A percentile compares a stretch with the other conserved stretches of the same genome.
phyloP scores from a whole-genome alignment of 2,797 vertebrate species.

The Acanthis flammea region DNA sequence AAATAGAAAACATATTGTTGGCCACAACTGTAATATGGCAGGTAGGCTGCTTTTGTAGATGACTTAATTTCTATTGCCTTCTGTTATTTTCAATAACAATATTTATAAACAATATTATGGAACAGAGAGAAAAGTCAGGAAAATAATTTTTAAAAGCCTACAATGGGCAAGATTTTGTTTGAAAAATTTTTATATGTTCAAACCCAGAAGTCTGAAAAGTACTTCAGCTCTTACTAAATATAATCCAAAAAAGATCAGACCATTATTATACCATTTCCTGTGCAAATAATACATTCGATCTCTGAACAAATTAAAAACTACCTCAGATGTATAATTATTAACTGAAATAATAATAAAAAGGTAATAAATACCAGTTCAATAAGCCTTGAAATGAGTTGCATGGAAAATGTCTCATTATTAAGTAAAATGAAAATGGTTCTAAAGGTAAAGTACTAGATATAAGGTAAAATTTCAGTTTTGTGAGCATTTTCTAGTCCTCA shows the following conservation, averaged over 20 bases:
- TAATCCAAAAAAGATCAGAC: background rate
- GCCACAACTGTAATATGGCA: background rate
- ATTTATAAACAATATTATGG: background rate
- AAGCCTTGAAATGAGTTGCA: background rate
- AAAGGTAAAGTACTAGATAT: background rate
- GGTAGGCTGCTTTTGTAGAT: background rate
- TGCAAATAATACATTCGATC: background rate
- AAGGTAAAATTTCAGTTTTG: background rate
- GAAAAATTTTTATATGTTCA: background rate
- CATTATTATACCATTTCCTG: background rate
- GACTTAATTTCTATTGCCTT: background rate
- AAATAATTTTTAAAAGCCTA: background rate
- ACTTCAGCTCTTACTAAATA: background rate
- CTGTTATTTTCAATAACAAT: background rate
- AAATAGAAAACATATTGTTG: background rate
- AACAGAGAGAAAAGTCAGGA: background rate
- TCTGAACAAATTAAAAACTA: background rate
- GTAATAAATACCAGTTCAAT: background rate
- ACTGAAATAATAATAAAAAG: background rate
- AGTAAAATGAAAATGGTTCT: background rate
- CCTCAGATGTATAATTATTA: background rate
- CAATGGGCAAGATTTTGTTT: background rate
- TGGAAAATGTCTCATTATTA: background rate
- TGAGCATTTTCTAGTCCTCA: background rate
- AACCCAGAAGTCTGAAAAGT: background rate